A percentile compares a stretch with the other conserved stretches of the same genome.
phyloP scores from a whole-genome alignment of 1,140 invertebrate genomes.

The Euwallacea fornicatus region DNA sequence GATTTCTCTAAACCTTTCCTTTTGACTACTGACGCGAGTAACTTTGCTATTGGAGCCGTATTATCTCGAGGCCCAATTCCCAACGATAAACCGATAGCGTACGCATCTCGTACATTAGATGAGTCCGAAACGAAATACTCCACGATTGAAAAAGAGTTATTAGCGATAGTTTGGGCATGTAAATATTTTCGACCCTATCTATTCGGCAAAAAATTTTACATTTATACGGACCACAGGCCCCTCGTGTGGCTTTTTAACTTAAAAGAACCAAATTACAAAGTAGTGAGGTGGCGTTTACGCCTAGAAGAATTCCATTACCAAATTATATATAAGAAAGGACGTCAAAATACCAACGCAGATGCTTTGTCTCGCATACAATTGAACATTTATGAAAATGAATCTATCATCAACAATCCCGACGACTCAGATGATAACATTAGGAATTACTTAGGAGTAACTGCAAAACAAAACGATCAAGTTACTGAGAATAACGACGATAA shows the following conservation, averaged over 20 bases:
- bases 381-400: no score
- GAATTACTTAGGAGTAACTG: no score
- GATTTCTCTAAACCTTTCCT: conserved; percentile 50
- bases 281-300: conserved; percentile 54
- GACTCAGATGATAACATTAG: no score
- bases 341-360: no score
- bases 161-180: conserved; percentile 51
- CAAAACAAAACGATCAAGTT: no score
- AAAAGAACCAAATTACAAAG: conserved; percentile 53
- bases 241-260: conserved; percentile 48
- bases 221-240: conserved; percentile 41
- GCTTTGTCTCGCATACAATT: no score
- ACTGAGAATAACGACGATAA: no score
- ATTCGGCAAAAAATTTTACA: conserved; percentile 47
- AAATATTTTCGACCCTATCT: conserved; percentile 53
- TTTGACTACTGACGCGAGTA: conserved; percentile 51
- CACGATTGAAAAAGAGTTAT: conserved; percentile 47
- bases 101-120: conserved; percentile 46
- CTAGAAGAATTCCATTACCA: conserved; percentile 55
- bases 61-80: conserved; percentile 47
- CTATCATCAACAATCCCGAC: no score
- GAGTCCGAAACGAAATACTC: conserved; percentile 44
- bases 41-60: conserved; percentile 49
- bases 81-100: no score
- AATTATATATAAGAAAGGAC: no score